phyloP scores from a whole-genome alignment of 2,113 vertebrate species.

The Perca fluviatilis region DNA sequence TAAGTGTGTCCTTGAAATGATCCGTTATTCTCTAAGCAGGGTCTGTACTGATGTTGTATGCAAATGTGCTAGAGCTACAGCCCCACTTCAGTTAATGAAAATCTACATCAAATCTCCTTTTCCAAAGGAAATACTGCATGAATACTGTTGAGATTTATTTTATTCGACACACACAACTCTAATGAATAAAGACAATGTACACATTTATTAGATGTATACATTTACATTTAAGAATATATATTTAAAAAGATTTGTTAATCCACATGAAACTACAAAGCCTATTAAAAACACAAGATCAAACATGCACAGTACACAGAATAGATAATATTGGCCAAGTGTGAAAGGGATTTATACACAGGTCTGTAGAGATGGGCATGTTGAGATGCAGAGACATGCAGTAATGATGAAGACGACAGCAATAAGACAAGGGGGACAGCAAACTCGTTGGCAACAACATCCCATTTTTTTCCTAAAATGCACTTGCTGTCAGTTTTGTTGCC shows the following conservation, averaged over 20 bases:
- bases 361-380: not conserved
- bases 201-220: constrained; percentile 2
- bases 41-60: not conserved
- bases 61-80: not conserved
- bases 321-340: constrained; percentile 2
- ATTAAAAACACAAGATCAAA: constrained; percentile 4
- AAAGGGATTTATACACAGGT: not conserved
- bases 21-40: not conserved
- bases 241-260: constrained; percentile 6
- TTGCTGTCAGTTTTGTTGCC: constrained; percentile 10
- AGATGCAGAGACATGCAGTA: not conserved
- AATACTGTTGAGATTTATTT: constrained; percentile 24
- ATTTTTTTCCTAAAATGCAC: constrained; percentile 6
- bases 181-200: constrained; percentile 28
- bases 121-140: constrained; percentile 5
- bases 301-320: constrained; percentile 14
- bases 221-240: too few relatives aligned
- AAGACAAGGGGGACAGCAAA: not conserved
- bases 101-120: not conserved
- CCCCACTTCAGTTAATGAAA: not conserved
- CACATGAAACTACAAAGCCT: constrained; percentile 21
- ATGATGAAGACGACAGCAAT: not conserved
- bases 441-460: constrained; percentile 11
- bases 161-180: constrained; percentile 30
- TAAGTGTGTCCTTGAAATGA: constrained; percentile 4